phyloP scores from a whole-genome alignment of 2,113 vertebrate species.

The Xyrauchen texanus region DNA sequence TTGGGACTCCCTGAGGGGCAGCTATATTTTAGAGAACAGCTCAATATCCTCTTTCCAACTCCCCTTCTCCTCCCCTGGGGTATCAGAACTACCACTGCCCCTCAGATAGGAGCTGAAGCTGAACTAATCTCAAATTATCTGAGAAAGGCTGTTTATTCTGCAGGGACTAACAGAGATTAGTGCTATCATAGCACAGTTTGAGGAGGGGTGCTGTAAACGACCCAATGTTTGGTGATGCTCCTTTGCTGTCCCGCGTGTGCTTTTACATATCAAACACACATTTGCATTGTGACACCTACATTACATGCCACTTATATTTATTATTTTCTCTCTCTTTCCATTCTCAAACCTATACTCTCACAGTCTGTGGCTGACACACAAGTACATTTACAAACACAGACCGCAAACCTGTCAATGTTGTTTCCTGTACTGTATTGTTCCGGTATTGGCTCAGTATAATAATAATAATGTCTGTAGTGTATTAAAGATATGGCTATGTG shows the following conservation, averaged over 20 bases:
- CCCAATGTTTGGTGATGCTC: constrained; percentile 29
- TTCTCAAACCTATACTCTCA: neutral
- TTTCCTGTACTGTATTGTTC: too few species aligned
- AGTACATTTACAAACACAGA: neutral
- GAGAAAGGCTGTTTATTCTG: constrained; percentile 87
- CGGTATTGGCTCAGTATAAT: too few species aligned
- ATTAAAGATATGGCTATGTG: neutral
- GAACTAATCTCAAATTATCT: constrained; percentile 85
- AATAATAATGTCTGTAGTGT: neutral
- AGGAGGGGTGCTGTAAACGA: constrained; percentile 63
- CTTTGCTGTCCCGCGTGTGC: constrained; percentile 12
- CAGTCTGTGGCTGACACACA: neutral
- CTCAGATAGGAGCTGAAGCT: constrained; percentile 80
- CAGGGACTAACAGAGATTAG: constrained; percentile 88
- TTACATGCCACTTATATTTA: neutral
- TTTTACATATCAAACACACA: constrained; percentile 42
- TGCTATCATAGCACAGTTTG: constrained; percentile 80
- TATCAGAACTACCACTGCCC: constrained; percentile 68
- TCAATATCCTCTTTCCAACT: constrained; percentile 61
- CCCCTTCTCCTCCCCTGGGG: constrained; percentile 59
- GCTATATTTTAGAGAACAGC: constrained; percentile 62
- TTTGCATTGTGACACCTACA: neutral
- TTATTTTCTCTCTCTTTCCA: neutral
- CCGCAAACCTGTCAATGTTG: neutral
- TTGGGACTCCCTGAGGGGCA: constrained; percentile 48